These are phyloP conservation scores for Corydoras sp. DNA, from an alignment of 2,113 vertebrate species.

Conservation along the genomic window DNA sequence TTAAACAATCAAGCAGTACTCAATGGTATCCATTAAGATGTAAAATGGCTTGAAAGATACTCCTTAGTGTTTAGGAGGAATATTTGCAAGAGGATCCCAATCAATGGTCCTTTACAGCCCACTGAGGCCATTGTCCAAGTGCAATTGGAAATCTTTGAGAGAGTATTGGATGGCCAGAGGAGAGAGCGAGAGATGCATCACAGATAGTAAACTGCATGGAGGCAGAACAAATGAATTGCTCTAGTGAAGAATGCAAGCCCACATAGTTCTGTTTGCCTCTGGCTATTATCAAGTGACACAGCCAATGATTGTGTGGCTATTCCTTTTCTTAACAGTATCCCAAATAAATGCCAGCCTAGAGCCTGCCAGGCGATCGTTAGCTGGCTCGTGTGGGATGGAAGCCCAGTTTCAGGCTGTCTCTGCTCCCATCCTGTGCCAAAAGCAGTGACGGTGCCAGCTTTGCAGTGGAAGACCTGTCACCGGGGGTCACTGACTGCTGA, in stretches of 20 bases:
- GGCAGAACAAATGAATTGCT: constrained; percentile 45
- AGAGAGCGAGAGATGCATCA: constrained; percentile 31
- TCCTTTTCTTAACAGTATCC: constrained; percentile 46
- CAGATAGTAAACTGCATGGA: constrained; percentile 36
- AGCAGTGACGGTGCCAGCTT: constrained; percentile 40
- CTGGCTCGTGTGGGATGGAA: constrained; percentile 33
- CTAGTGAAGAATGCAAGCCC: constrained; percentile 41
- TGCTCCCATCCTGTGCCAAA: constrained; percentile 41
- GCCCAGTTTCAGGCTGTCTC: constrained; percentile 38
- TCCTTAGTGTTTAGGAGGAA: constrained; percentile 38
- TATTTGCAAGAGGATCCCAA: constrained; percentile 49
- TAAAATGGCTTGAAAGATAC: constrained; percentile 54
- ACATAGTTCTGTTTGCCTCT: constrained; percentile 36
- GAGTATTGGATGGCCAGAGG: constrained; percentile 41
- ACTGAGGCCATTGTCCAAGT: constrained; percentile 47
- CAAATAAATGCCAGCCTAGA: constrained; percentile 41
- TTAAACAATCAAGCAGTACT: constrained; percentile 59
- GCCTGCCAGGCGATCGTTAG: constrained; percentile 42
- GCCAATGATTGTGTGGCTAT: constrained; percentile 38
- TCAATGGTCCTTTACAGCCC: constrained; percentile 53
- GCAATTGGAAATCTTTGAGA: constrained; percentile 55
- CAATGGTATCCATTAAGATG: constrained; percentile 59
- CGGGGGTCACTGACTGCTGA: constrained; percentile 34
- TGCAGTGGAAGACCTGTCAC: constrained; percentile 40
- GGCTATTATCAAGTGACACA: constrained; percentile 46